Base-by-base conservation (phyloP, 1,140 invertebrate species). In the Drosophila lini region DNA sequence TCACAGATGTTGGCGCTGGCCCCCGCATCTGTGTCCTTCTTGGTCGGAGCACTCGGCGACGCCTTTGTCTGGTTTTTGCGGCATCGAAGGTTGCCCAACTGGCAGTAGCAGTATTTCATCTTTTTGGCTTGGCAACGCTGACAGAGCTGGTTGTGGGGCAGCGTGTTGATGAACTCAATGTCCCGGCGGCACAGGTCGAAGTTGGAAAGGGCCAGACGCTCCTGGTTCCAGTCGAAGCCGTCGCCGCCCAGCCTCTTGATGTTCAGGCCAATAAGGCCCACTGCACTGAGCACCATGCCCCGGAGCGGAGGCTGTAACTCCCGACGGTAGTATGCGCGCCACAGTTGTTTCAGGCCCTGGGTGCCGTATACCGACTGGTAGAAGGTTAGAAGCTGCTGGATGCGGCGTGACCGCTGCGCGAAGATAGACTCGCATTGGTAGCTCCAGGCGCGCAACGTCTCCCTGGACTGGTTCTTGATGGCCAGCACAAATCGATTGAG, bases 341-440 rank as follows among this genome's bases (percentile, higher is more conserved):
- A 81, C 3, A 95, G 92, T 48, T 94, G 93, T 63, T 93, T 93
- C 0, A 95, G 81, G 6, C 93, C 93, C 4, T 93, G 90, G 59
- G 95, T 94, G 38, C 94, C 94, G 94, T 95, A 95, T 48, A 95
- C 93, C 68, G 93, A 94, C 3, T 93, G 93, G 80, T 95, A 95
- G 10, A 95, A 92, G 40, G 93, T 93, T 70, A 95, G 93, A 78
- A 95, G 93, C 74, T 95, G 95, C 71, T 95, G 93, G 16, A 94
- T 93, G 40, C 94, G 93, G 44, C 94, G 91, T 1, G 95, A 84
- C 15, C 94, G 93, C 78, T 95, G 94, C 6, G 94, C 95, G 22
- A 94, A 73, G 5, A 95, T 94, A 68, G 94, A 95, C 91, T 95
- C 94, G 75, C 94, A 95, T 74, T 95, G 95, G 74, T 92, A 93